phyloP scores from a whole-genome alignment of 2,888 invertebrate genomes.

The Thymelicus acteon region DNA sequence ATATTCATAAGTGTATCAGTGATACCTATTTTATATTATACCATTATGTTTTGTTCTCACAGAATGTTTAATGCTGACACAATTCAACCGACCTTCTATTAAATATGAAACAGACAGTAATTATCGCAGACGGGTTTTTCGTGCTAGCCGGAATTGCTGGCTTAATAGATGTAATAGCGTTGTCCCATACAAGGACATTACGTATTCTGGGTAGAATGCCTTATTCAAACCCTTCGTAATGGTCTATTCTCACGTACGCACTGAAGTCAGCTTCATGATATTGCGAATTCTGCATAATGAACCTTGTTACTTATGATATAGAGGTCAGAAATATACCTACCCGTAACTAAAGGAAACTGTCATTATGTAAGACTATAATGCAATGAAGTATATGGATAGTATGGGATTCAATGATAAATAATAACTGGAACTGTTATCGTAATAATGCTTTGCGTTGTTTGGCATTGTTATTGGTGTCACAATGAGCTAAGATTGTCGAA shows the following conservation, averaged over 20 bases:
- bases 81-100: neutral
- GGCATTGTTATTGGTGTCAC: too few species aligned
- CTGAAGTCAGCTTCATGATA: conserved; percentile 6
- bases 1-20: too few species aligned
- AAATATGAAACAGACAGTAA: conserved; percentile 14
- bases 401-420: conserved; percentile 6
- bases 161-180: conserved; percentile 19
- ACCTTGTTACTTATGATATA: neutral
- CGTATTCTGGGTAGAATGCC: conserved; percentile 30
- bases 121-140: conserved; percentile 10
- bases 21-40: too few species aligned
- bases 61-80: neutral
- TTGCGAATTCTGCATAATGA: neutral
- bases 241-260: conserved; percentile 35
- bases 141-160: neutral
- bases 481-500: too few species aligned
- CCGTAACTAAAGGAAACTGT: neutral
- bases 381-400: conserved; percentile 28
- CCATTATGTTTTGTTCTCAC: too few species aligned
- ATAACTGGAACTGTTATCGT: conserved; percentile 19
- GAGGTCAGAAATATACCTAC: neutral
- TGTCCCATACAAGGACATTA: conserved; percentile 30
- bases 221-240: conserved; percentile 28
- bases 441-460: neutral
- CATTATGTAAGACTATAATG: conserved; percentile 21